Evolutionary conservation across 92 coral and sea anemone species (phyloP).

Genomic region (Epizoanthus scotinus): DNA sequence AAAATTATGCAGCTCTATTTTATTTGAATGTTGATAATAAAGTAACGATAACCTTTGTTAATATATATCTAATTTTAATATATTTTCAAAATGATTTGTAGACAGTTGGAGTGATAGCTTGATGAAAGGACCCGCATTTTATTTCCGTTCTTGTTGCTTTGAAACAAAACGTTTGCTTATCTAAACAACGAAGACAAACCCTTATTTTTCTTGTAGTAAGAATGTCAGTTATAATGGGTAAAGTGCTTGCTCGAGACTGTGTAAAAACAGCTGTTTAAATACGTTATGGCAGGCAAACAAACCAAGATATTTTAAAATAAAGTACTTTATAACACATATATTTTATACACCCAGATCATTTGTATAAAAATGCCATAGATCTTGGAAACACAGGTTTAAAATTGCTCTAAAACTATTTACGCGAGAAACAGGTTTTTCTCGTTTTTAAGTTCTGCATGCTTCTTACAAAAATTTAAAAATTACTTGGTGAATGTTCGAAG

Average conservation of each 20-base stretch:
- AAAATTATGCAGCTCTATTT: neutral
- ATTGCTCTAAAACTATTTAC: too few species aligned
- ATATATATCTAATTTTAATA: too few species aligned
- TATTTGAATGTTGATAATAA: neutral
- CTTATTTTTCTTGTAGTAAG: constrained; percentile 28
- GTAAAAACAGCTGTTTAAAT: neutral
- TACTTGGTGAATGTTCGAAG: too few species aligned
- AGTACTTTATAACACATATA: neutral
- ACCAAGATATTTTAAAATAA: neutral
- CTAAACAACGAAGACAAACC: constrained; percentile 1
- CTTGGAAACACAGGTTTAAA: too few species aligned
- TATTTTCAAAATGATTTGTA: neutral
- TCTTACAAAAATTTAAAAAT: too few species aligned
- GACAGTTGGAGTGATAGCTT: neutral
- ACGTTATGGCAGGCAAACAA: neutral
- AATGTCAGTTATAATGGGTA: neutral
- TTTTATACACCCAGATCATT: neutral
- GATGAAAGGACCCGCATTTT: constrained; percentile 2
- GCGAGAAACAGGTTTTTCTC: too few species aligned
- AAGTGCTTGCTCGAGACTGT: neutral
- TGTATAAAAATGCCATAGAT: too few species aligned
- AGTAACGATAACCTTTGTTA: neutral
- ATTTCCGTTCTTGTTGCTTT: constrained; percentile 32
- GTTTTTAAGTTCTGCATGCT: too few species aligned
- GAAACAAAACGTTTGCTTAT: constrained; percentile 21